phyloP scores from a whole-genome alignment of 2,888 invertebrate genomes.

The Cerceris rybyensis region DNA sequence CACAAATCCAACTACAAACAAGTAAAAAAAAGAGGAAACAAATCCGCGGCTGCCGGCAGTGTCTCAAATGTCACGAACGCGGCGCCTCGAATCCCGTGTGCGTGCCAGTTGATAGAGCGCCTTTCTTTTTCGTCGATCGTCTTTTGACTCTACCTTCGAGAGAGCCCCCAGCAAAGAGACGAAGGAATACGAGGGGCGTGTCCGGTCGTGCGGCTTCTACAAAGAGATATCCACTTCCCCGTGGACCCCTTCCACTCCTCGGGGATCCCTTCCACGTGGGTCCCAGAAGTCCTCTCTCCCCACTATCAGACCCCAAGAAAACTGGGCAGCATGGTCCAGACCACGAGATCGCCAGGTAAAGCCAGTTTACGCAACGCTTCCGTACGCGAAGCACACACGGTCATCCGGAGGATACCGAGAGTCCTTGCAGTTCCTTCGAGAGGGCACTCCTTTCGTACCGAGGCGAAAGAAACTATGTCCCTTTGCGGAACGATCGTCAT shows the following conservation, averaged over 20 bases:
- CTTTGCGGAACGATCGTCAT: neutral
- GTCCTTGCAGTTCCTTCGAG: slow-evolving; percentile 16
- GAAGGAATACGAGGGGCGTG: slow-evolving; percentile 75
- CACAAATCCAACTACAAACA: neutral
- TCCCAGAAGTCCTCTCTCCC: slow-evolving; percentile 63
- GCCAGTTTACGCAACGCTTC: slow-evolving; percentile 79
- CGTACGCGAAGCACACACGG: slow-evolving; percentile 72
- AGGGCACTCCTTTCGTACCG: neutral
- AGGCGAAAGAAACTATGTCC: no score
- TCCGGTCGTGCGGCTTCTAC: slow-evolving; percentile 77
- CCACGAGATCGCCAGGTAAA: slow-evolving; percentile 78
- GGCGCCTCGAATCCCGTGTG: slow-evolving; percentile 52
- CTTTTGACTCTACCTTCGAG: slow-evolving; percentile 50
- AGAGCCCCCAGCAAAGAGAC: slow-evolving; percentile 73
- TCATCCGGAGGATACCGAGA: slow-evolving; percentile 27
- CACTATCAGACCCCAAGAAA: slow-evolving; percentile 72
- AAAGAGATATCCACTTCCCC: slow-evolving; percentile 77
- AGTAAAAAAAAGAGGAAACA: slow-evolving; percentile 9
- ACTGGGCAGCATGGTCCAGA: slow-evolving; percentile 79
- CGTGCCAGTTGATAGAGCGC: slow-evolving; percentile 52
- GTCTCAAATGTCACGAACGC: slow-evolving; percentile 57
- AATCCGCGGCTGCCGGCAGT: slow-evolving; percentile 13
- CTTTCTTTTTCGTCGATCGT: slow-evolving; percentile 57
- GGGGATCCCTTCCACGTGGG: slow-evolving; percentile 72
- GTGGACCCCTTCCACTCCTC: slow-evolving; percentile 68